Evolutionary conservation across 2,888 invertebrate species (phyloP), one percentile per base, ranked within the genome.

Genomic region (Apomyelois bistriatella): DNA sequence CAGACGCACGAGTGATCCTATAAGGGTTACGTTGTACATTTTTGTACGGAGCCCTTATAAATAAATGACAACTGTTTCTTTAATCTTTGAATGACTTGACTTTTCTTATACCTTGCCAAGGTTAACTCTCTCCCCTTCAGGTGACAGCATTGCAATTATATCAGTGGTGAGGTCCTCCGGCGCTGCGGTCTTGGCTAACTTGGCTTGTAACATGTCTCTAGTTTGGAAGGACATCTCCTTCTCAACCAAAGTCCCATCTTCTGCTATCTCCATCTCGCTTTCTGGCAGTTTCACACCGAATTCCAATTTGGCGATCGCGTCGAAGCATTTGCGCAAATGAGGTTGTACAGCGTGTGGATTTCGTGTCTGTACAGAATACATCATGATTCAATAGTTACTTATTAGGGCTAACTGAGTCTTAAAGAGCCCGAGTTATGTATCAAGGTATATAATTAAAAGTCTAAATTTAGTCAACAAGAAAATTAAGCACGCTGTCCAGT

Each of bases 321-420:
- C 96, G 73, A 98, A 98, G 69, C 97, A 98, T 81, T 98, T 97
- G 50, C 96, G 92, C 49, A 98, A 85, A 85, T 97, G 97, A 8
- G 96, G 96, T 74, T 98, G 97, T 0, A 98, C 97, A 0, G 97
- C 96, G 65, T 95, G 95, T 0, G 97, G 97, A 76, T 97, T 96
- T 62, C 95, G 91, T 0, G 97, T 97, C 93, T 94, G 65, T 8
- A 53, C 51, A 57, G 16, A 41, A n/a, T 12, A 48, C 10, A 53
- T n/a, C n/a, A n/a, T n/a, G n/a, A n/a, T n/a, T n/a, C n/a, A n/a
- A n/a, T n/a, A n/a, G n/a, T n/a, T n/a, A n/a, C n/a, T n/a, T n/a
- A n/a, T n/a, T n/a, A n/a, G n/a, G n/a, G n/a, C n/a, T n/a, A n/a
- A n/a, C n/a, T n/a, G n/a, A n/a, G n/a, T n/a, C n/a, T n/a, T n/a